phyloP scores from a whole-genome alignment of 1,140 invertebrate genomes.

The Macrocentrus cingulum region DNA sequence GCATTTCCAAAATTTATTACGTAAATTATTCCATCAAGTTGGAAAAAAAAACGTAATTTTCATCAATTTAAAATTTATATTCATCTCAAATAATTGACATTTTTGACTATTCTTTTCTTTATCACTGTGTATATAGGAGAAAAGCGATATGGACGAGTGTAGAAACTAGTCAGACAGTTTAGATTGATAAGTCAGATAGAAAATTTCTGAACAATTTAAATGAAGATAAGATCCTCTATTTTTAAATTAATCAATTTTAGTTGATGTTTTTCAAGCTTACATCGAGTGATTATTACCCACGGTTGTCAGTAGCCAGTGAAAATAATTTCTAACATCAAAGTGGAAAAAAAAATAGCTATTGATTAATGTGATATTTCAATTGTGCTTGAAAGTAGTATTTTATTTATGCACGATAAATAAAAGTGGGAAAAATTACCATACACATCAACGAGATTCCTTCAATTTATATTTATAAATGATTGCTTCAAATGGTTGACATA shows the following conservation, averaged over 20 bases:
- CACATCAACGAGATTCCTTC: slow-evolving; percentile 6
- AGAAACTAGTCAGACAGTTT: slow-evolving; percentile 37
- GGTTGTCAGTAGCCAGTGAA: not conserved
- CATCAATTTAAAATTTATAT: not conserved
- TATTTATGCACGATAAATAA: not conserved
- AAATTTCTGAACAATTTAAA: slow-evolving; percentile 11
- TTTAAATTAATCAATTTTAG: not conserved
- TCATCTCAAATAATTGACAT: no score
- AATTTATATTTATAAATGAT: slow-evolving; percentile 19
- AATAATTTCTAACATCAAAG: no score
- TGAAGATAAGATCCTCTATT: slow-evolving; percentile 14
- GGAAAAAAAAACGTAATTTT: not conserved
- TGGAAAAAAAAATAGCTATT: slow-evolving; percentile 8
- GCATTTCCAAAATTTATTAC: slow-evolving; percentile 37
- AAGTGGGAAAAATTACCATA: not conserved
- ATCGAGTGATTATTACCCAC: not conserved
- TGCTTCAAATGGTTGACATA: slow-evolving; percentile 5
- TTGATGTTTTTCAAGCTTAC: slow-evolving; percentile 1
- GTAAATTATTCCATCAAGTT: not conserved
- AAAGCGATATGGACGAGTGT: slow-evolving; percentile 38
- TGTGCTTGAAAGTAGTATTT: not conserved
- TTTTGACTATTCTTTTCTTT: no score
- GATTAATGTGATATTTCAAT: slow-evolving; percentile 24
- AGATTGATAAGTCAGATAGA: slow-evolving; percentile 13
- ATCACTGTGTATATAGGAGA: no score